phyloP scores from a whole-genome alignment of 2,888 invertebrate genomes.

The Dynastes grantii region DNA sequence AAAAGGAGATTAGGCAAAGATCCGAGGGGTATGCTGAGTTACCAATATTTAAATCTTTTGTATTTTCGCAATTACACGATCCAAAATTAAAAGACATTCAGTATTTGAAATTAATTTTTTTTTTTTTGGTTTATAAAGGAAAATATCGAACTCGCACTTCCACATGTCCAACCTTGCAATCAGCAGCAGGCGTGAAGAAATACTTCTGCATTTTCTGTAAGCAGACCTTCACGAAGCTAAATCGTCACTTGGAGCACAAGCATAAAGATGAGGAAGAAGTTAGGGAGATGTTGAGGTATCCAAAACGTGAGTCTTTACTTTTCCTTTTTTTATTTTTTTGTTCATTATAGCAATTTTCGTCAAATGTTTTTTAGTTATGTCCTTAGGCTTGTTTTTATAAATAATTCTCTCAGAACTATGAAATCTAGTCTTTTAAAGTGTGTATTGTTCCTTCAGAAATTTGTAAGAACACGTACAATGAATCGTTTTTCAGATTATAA shows the following conservation, averaged over 20 bases:
- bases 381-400: no score
- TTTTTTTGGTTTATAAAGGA: not conserved
- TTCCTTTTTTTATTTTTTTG: not conserved
- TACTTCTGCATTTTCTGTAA: slow-evolving; percentile 42
- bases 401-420: no score
- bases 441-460: no score
- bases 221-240: slow-evolving; percentile 28
- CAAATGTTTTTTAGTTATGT: no score
- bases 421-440: no score
- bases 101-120: no score
- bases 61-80: not conserved
- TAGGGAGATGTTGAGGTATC: slow-evolving; percentile 24
- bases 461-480: no score
- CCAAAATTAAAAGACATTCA: no score
- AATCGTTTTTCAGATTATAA: no score
- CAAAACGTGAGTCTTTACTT: slow-evolving; percentile 21
- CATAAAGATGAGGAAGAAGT: slow-evolving; percentile 29
- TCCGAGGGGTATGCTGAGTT: not conserved
- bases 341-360: not conserved
- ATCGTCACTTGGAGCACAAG: slow-evolving; percentile 33
- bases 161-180: slow-evolving; percentile 19
- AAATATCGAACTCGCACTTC: not conserved
- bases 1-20: not conserved
- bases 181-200: slow-evolving; percentile 21
- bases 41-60: not conserved